These are phyloP conservation scores for Anneissia japonica DNA, from an alignment of 35 echinoderm and acorn worm species.

Conservation along the genomic window DNA sequence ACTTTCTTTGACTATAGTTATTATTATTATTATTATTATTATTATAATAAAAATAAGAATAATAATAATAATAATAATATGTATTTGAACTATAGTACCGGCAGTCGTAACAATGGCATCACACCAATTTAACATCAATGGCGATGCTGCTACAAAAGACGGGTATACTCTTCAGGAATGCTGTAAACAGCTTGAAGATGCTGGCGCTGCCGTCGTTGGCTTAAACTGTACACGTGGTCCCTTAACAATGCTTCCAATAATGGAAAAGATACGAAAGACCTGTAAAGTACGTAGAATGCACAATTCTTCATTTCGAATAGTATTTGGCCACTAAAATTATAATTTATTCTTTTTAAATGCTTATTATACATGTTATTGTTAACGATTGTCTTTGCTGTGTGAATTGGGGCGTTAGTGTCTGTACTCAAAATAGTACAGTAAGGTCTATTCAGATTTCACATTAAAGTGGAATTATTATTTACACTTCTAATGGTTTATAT, in stretches of 20 bases:
- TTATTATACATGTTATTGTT: no score
- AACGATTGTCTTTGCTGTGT: no score
- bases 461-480: no score
- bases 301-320: no score
- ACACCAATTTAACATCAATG: constrained; percentile 19
- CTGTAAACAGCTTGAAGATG: constrained; percentile 48
- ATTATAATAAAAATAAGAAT: background rate
- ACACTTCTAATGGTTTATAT: no score
- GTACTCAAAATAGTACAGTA: no score
- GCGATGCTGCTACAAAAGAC: constrained; percentile 32
- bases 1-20: background rate
- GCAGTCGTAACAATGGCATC: constrained; percentile 39
- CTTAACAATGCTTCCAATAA: constrained; percentile 36
- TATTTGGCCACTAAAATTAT: no score
- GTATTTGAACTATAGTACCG: background rate
- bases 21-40: background rate
- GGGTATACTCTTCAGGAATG: constrained; percentile 43
- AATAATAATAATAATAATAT: background rate
- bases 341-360: no score
- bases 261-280: constrained; percentile 33
- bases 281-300: background rate
- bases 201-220: constrained; percentile 74
- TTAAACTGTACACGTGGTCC: constrained; percentile 73
- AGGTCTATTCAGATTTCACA: no score
- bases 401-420: no score